Base-by-base conservation (phyloP, 2,888 invertebrate species). In the Yponomeuta cagnagella region DNA sequence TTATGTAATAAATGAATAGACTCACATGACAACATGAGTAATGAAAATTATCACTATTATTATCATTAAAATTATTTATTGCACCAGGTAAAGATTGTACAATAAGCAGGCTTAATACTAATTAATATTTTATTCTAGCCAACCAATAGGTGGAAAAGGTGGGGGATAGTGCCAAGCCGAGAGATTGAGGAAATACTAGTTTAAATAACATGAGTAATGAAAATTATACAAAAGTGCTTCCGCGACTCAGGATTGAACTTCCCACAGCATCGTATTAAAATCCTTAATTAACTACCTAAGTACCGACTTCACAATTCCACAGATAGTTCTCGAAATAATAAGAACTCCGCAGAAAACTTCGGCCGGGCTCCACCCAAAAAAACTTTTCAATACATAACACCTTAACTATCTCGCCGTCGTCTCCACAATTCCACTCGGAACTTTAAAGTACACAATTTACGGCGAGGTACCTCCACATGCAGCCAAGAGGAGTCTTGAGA, bases 361-460 rank as follows among this genome's bases (percentile, higher is more conserved):
- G 66, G 66, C 69, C 71, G 73, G 48, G 48, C 12, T 72, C 70
- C 71, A 68, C 73, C 74, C 76, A 74, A 76, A 77, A 77, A 79
- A 79, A 77, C 74, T 76, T 77, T 77, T 74, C 77, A 76, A 80
- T 79, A 79, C 78, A 81, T 80, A 84, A 77, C 84, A 86, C 83
- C 82, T 84, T 78, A 84, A 83, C 85, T 84, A 82, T 81, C 79
- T 76, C 80, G 79, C 73, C 82, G 79, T 81, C 82, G 67, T 82
- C 74, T 73, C 81, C 79, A 86, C 82, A 86, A 85, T 83, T 82
- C 82, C 79, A 78, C 83, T 83, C n/a, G 74, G 75, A 84, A 90
- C 86, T 90, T 88, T 84, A 87, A 88, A 89, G 87, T 82, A 85
- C 83, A 89, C 89, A 90, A 89, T 90, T 88, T 85, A 89, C 89